These are phyloP conservation scores for Cryptoprocta ferox DNA, from an alignment of 2,797 vertebrate genomes.

Conservation along the genomic window DNA sequence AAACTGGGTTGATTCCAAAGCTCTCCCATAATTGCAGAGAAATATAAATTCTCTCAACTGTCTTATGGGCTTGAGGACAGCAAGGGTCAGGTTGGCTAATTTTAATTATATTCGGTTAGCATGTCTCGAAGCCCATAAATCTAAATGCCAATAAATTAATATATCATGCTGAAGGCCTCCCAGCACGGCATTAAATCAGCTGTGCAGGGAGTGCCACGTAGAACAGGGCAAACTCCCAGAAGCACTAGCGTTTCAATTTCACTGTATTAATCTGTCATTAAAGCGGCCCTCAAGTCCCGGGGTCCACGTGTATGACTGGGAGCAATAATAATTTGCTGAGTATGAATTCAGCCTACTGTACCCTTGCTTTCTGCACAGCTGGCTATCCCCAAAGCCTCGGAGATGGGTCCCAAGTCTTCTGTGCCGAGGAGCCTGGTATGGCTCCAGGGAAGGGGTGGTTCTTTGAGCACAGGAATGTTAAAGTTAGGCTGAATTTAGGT, in stretches of 20 bases:
- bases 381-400: neutral
- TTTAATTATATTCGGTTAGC: conserved; percentile 72
- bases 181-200: conserved; percentile 57
- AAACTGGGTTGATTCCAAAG: conserved; percentile 40
- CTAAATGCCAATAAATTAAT: conserved; percentile 76
- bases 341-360: neutral
- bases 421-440: neutral
- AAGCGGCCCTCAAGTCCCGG: neutral
- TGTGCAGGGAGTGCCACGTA: neutral
- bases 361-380: neutral
- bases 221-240: neutral
- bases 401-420: neutral
- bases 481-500: neutral
- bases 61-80: conserved; percentile 52
- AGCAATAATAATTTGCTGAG: neutral
- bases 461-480: neutral
- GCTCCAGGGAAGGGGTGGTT: neutral
- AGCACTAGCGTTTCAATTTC: conserved; percentile 53
- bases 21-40: neutral
- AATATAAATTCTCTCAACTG: conserved; percentile 63
- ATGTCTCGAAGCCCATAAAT: conserved; percentile 71
- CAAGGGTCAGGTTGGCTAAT: conserved; percentile 69
- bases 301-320: neutral
- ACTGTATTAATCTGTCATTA: conserved; percentile 58
- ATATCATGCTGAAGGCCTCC: conserved; percentile 9